Evolutionary conservation across 2,113 vertebrate genomes (phyloP).

Genomic region (Ifrita kowaldi): DNA sequence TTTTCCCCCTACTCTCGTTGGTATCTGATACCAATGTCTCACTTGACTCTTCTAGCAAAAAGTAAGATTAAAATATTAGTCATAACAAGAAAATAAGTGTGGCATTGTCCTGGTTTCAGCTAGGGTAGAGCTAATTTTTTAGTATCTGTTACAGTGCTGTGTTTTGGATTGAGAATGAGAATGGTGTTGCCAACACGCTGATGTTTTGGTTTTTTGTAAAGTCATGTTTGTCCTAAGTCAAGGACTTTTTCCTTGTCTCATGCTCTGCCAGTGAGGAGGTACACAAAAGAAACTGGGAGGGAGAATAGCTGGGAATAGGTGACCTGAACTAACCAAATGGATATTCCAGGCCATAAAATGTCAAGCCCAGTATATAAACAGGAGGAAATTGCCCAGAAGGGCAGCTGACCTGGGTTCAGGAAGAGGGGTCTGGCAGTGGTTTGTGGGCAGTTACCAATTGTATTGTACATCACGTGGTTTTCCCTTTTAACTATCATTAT

Average conservation of each 20-base stretch:
- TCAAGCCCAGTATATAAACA: background rate
- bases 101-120: background rate
- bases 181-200: background rate
- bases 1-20: background rate
- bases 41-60: background rate
- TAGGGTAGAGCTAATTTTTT: background rate
- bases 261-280: background rate
- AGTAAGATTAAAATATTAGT: background rate
- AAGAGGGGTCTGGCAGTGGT: accelerated
- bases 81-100: background rate
- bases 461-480: background rate
- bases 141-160: background rate
- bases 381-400: background rate
- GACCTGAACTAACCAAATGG: background rate
- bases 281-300: background rate
- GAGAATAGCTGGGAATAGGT: background rate
- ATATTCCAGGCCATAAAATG: background rate
- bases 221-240: background rate
- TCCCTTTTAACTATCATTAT: background rate
- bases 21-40: background rate
- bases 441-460: background rate
- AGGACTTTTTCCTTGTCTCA: background rate
- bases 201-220: background rate
- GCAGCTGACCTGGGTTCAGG: background rate
- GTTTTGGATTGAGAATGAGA: background rate